Percentiles rank a stretch among this genome's conserved stretches.
Evolutionary conservation across 1,140 invertebrate species (phyloP).

Genomic region (Aphis craccivora): DNA sequence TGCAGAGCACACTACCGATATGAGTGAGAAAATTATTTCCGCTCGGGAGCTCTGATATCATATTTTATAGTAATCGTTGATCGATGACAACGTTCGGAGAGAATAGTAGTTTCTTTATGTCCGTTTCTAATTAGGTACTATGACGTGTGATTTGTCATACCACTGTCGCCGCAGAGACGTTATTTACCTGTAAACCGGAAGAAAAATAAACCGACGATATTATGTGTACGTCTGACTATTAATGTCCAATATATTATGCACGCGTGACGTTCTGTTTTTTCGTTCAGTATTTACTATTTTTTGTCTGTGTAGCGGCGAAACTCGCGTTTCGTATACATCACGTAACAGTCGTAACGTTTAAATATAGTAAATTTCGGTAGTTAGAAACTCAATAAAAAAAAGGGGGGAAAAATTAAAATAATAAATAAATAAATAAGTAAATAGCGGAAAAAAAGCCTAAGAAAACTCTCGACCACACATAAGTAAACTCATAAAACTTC

Average conservation of each 20-base stretch:
- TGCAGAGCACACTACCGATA: no score
- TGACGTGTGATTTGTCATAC: background rate
- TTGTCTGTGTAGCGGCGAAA: background rate
- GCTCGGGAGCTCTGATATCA: background rate
- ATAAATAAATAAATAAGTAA: slow-evolving; percentile 52
- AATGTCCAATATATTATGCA: background rate
- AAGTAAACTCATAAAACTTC: slow-evolving; percentile 23
- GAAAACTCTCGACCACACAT: slow-evolving; percentile 50
- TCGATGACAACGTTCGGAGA: background rate
- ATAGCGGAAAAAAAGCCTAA: slow-evolving; percentile 16
- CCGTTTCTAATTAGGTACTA: background rate
- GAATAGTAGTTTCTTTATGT: background rate
- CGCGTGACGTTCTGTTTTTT: background rate
- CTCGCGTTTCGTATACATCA: background rate
- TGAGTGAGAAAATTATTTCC: background rate
- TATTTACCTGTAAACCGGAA: background rate
- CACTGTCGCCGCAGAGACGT: background rate
- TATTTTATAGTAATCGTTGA: background rate
- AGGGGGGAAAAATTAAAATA: background rate
- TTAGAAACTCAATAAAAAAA: slow-evolving; percentile 33
- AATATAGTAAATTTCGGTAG: slow-evolving; percentile 24
- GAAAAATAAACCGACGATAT: background rate
- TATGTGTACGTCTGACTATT: background rate
- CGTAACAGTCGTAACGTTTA: slow-evolving; percentile 17
- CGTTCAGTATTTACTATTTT: background rate